These are phyloP conservation scores for Sapajus apella DNA, from an alignment of 2,113 vertebrate genomes.

Conservation along the genomic window DNA sequence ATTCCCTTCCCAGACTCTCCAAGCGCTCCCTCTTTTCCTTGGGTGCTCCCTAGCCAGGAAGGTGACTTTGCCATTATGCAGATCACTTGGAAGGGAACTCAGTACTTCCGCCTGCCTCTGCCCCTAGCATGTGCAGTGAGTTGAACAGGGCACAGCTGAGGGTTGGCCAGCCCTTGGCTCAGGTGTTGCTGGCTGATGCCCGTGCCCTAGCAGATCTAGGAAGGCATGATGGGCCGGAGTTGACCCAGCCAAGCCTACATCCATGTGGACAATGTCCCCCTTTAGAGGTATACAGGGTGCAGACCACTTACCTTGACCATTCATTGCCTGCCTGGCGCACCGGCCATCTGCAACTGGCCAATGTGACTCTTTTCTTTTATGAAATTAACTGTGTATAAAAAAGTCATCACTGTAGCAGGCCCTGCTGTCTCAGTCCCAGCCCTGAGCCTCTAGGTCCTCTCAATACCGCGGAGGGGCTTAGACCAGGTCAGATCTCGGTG, in stretches of 20 bases:
- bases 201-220: fast-evolving
- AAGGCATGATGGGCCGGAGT: fast-evolving
- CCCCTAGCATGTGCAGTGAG: background rate
- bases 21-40: background rate
- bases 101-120: background rate
- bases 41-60: background rate
- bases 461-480: fast-evolving
- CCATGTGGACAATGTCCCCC: background rate
- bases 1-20: background rate
- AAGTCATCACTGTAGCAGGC: background rate
- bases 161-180: background rate
- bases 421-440: background rate
- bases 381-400: background rate
- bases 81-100: background rate
- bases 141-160: background rate
- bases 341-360: background rate
- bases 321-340: background rate
- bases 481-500: background rate
- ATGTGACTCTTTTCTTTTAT: background rate
- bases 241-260: background rate
- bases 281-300: too few species aligned
- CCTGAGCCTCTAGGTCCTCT: background rate
- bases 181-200: background rate
- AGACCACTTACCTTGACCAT: background rate
- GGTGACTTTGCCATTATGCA: background rate